Conservation (phyloP, 2,888 invertebrate genomes). For the Ormyrus rosae region DNA sequence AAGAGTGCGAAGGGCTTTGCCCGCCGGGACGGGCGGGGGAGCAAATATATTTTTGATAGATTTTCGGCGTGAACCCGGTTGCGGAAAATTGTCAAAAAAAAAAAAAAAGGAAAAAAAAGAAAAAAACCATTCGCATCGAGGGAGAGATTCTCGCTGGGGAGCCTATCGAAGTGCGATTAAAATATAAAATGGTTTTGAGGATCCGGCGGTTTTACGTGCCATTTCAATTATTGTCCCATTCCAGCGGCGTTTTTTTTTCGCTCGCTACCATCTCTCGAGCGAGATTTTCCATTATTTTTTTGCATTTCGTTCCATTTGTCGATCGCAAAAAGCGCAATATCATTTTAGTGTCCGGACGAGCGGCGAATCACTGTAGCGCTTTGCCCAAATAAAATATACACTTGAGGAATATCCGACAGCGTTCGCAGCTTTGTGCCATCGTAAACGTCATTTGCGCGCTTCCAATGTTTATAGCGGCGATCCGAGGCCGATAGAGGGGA, state of each 20-base stretch:
- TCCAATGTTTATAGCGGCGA: slow-evolving; percentile 44
- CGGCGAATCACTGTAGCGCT: slow-evolving; percentile 64
- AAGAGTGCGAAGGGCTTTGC: slow-evolving; percentile 51
- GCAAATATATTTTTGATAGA: slow-evolving; percentile 57
- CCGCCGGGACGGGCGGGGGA: slow-evolving; percentile 17
- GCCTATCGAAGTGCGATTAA: slow-evolving; percentile 70
- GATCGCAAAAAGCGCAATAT: slow-evolving; percentile 70
- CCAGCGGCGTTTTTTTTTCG: slow-evolving; percentile 66
- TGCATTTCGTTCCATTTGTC: slow-evolving; percentile 63
- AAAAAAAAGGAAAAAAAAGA: slow-evolving; percentile 31
- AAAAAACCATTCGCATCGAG: slow-evolving; percentile 58
- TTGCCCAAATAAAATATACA: slow-evolving; percentile 58
- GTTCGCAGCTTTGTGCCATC: slow-evolving; percentile 42
- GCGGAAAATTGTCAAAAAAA: slow-evolving; percentile 53
- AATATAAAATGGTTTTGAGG: slow-evolving; percentile 72
- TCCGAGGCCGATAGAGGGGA: slow-evolving; percentile 6
- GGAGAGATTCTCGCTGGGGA: slow-evolving; percentile 58
- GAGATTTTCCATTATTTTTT: slow-evolving; percentile 65
- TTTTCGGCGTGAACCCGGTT: slow-evolving; percentile 51
- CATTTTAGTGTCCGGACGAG: slow-evolving; percentile 69
- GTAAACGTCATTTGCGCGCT: slow-evolving; percentile 53
- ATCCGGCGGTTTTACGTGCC: slow-evolving; percentile 72
- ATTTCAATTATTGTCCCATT: slow-evolving; percentile 71
- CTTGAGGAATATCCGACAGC: slow-evolving; percentile 54
- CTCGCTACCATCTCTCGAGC: slow-evolving; percentile 62